Evolutionary conservation across 2,888 invertebrate species (phyloP).

Genomic region (Chromoteleia sp.): DNA sequence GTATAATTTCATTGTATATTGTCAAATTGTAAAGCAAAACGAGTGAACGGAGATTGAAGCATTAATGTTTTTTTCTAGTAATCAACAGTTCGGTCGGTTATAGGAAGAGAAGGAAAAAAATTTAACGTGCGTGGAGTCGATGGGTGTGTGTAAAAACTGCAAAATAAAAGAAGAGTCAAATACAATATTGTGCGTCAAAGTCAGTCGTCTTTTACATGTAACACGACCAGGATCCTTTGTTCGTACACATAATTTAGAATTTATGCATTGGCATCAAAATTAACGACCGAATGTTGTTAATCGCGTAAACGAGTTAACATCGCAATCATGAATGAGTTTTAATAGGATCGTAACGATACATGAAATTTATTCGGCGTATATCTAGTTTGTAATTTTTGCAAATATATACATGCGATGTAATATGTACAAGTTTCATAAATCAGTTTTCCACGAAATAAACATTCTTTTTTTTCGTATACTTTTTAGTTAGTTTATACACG

Average conservation of each 20-base stretch:
- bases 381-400: conserved; percentile 57
- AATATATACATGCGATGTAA: conserved; percentile 57
- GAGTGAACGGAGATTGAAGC: neutral
- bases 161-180: neutral
- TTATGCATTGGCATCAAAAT: conserved; percentile 42
- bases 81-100: neutral
- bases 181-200: neutral
- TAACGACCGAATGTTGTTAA: conserved; percentile 12
- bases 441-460: conserved; percentile 54
- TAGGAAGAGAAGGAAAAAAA: neutral
- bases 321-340: neutral
- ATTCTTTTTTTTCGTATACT: conserved; percentile 31
- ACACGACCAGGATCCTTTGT: conserved; percentile 5
- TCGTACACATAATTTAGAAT: conserved; percentile 32
- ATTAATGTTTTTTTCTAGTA: no score
- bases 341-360: conserved; percentile 24
- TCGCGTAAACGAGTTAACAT: neutral
- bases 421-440: conserved; percentile 53
- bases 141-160: conserved; percentile 1
- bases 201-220: conserved; percentile 21
- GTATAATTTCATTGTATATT: neutral
- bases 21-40: neutral
- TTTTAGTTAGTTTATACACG: neutral
- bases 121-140: neutral
- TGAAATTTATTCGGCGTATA: conserved; percentile 42